Conservation (phyloP, 2,113 vertebrate species). For the Marmota flaviventris region DNA sequence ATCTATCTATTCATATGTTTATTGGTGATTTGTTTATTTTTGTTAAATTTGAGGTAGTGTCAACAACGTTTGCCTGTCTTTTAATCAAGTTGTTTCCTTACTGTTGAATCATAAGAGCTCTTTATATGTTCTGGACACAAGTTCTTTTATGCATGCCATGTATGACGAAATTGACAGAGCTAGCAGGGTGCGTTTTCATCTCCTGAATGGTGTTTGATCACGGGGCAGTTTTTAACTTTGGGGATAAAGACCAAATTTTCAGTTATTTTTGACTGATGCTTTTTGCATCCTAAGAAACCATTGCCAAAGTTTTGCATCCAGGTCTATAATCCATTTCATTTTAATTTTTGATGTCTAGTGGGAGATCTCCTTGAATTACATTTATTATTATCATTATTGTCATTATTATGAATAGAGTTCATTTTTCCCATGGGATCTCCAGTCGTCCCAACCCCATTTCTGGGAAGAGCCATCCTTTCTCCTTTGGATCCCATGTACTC, state of each 20-base stretch:
- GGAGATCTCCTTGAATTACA: neutral
- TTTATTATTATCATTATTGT: neutral
- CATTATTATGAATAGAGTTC: neutral
- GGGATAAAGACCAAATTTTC: neutral
- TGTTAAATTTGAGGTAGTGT: neutral
- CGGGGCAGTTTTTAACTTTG: neutral
- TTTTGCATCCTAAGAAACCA: neutral
- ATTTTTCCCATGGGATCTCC: neutral
- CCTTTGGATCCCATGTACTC: neutral
- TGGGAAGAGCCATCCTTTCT: neutral
- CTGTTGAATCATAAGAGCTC: slow-evolving; percentile 27
- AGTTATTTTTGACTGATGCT: neutral
- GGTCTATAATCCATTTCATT: neutral
- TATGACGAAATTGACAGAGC: neutral
- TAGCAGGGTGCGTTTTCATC: neutral
- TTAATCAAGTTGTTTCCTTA: slow-evolving; percentile 3
- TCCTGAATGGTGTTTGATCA: neutral
- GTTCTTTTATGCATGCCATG: neutral
- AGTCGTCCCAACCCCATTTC: neutral
- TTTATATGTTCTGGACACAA: neutral
- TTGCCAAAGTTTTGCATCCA: neutral
- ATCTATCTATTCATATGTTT: neutral
- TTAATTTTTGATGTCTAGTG: neutral
- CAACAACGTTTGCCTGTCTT: neutral
- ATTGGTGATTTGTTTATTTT: neutral